These are phyloP conservation scores for Oryzias curvinotus DNA, from an alignment of 2,113 vertebrate species.

Conservation along the genomic window DNA sequence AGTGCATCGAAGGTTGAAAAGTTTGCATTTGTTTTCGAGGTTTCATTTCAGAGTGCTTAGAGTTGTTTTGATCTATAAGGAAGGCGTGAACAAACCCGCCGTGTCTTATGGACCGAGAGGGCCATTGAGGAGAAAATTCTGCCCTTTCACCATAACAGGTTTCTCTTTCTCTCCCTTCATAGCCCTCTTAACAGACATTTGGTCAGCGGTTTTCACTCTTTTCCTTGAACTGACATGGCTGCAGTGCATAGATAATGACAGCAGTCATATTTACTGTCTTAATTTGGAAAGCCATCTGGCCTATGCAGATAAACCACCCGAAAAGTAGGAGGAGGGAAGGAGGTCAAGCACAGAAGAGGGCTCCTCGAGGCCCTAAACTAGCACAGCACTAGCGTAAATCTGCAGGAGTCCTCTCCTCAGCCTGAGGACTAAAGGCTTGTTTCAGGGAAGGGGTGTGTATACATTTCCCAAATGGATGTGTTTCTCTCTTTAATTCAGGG, in stretches of 20 bases:
- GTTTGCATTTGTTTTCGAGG: conserved; percentile 43
- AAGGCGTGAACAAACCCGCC: conserved; percentile 38
- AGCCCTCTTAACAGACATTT: conserved; percentile 21
- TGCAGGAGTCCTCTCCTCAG: conserved; percentile 35
- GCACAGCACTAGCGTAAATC: conserved; percentile 20
- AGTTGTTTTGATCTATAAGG: conserved; percentile 15
- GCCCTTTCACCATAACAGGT: conserved; percentile 35
- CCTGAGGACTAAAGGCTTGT: conserved; percentile 41
- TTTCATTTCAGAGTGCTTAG: conserved; percentile 35
- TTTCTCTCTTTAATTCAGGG: conserved; percentile 46
- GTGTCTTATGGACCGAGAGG: conserved; percentile 49
- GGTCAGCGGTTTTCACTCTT: conserved; percentile 21
- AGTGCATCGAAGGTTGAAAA: conserved; percentile 50
- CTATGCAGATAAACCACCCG: conserved; percentile 57
- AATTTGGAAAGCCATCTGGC: conserved; percentile 56
- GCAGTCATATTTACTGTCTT: conserved; percentile 48
- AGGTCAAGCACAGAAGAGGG: conserved; percentile 35
- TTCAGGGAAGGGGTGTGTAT: conserved; percentile 25
- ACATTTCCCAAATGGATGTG: conserved; percentile 48
- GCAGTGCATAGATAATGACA: conserved; percentile 52
- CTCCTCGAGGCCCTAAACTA: conserved; percentile 26
- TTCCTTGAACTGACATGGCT: conserved; percentile 21
- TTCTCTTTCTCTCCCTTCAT: conserved; percentile 40
- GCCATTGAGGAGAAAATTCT: conserved; percentile 17
- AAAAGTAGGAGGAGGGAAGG: conserved; percentile 18